Conservation (phyloP, 2,797 vertebrate genomes). For the Remorina albescens region DNA sequence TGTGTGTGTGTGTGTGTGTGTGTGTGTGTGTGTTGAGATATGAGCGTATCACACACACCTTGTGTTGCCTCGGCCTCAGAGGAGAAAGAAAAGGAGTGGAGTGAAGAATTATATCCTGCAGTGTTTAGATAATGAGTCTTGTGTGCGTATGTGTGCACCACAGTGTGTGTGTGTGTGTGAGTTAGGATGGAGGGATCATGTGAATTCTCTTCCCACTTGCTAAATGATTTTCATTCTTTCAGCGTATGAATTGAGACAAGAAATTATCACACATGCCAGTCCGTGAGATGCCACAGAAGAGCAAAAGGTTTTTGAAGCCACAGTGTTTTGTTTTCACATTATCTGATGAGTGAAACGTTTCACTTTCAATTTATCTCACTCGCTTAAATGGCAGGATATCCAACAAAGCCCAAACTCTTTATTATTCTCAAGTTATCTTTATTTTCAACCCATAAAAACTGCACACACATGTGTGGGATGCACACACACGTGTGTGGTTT, state of each 20-base stretch:
- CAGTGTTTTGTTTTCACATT: constrained; percentile 27
- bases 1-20: constrained; percentile 43
- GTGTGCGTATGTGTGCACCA: constrained; percentile 11
- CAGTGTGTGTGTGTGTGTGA: constrained; percentile 13
- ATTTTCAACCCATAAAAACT: constrained; percentile 11
- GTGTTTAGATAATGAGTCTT: constrained; percentile 69
- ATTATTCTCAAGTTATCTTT: constrained; percentile 14
- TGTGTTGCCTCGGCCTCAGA: constrained; percentile 77
- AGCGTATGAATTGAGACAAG: constrained; percentile 72
- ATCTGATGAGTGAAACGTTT: constrained; percentile 8
- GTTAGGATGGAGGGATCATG: constrained; percentile 27
- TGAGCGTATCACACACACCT: constrained; percentile 69
- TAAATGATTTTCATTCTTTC: constrained; percentile 79
- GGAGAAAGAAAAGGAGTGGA: constrained; percentile 59
- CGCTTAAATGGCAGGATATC: constrained; percentile 8
- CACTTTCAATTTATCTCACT: not conserved
- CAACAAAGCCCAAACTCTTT: not conserved
- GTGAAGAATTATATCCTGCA: constrained; percentile 65
- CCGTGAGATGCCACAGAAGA: constrained; percentile 42
- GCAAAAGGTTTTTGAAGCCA: constrained; percentile 17
- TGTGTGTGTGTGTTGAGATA: constrained; percentile 52
- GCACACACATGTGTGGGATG: constrained; percentile 4
- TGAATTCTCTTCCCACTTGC: constrained; percentile 62
- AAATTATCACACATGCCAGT: constrained; percentile 65
- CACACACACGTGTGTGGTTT: constrained; percentile 33